phyloP scores from a whole-genome alignment of 2,888 invertebrate species.

The Galeopsomyia nigrocyanea region DNA sequence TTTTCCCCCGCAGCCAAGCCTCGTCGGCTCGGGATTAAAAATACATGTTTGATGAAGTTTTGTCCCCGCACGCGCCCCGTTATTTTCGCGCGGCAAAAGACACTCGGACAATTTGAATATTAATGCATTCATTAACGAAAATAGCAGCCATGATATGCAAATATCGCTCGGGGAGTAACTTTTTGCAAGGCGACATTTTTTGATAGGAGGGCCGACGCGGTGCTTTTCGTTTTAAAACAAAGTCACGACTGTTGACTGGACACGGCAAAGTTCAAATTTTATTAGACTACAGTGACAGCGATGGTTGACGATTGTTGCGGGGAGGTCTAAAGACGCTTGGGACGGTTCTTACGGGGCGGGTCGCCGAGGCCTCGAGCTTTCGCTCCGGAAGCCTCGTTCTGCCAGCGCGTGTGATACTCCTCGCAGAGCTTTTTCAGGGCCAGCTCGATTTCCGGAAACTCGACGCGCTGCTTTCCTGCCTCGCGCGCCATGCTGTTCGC shows the following conservation, averaged over 20 bases:
- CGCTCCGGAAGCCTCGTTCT: conserved; percentile 10
- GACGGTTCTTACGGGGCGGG: neutral
- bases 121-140: too few relatives aligned
- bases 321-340: neutral
- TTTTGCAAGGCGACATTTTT: neutral
- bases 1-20: neutral
- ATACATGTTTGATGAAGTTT: conserved; percentile 34
- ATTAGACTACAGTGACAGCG: neutral
- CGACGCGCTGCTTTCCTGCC: conserved; percentile 60
- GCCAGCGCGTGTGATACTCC: conserved; percentile 42
- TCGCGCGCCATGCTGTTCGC: conserved; percentile 60
- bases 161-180: too few relatives aligned
- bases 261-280: neutral
- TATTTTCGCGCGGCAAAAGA: too few relatives aligned
- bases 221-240: neutral
- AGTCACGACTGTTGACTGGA: neutral
- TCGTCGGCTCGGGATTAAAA: neutral
- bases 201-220: neutral
- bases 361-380: neutral
- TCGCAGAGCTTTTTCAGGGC: conserved; percentile 62
- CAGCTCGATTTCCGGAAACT: conserved; percentile 60
- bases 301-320: neutral
- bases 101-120: too few relatives aligned
- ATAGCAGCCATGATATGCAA: too few relatives aligned
- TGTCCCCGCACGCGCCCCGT: neutral